Conservation (phyloP, 2,113 vertebrate genomes). For the Oncorhynchus keta region DNA sequence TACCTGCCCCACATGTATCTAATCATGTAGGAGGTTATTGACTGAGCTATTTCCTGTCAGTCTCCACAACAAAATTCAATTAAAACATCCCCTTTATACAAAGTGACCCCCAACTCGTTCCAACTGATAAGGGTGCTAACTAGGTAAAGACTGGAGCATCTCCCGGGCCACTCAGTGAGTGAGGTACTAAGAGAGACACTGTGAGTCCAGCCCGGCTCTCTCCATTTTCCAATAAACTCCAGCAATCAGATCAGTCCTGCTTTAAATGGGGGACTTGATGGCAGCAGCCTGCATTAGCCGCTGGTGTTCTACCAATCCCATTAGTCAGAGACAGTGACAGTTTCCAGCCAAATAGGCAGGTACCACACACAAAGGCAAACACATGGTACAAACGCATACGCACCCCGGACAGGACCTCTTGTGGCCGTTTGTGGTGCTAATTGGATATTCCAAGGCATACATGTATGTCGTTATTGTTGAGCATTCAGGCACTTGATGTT, state of each 20-base stretch:
- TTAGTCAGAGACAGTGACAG: constrained; percentile 85
- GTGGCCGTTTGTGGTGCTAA: constrained; percentile 77
- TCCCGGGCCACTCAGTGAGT: constrained; percentile 39
- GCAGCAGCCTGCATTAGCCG: constrained; percentile 78
- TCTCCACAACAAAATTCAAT: constrained; percentile 68
- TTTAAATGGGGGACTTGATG: constrained; percentile 81
- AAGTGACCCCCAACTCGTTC: constrained; percentile 70
- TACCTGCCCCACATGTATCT: constrained; percentile 64
- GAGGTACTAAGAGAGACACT: constrained; percentile 37
- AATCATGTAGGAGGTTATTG: constrained; percentile 51
- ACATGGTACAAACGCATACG: constrained; percentile 24
- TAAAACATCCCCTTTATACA: constrained; percentile 62
- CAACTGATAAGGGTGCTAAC: constrained; percentile 76
- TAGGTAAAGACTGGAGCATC: constrained; percentile 71
- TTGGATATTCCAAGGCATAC: constrained; percentile 80
- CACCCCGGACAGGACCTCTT: constrained; percentile 77
- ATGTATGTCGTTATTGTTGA: constrained; percentile 83
- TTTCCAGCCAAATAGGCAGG: constrained; percentile 85
- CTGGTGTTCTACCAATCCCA: constrained; percentile 83
- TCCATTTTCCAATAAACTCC: constrained; percentile 82
- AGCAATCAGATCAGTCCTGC: constrained; percentile 81
- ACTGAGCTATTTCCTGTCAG: constrained; percentile 71
- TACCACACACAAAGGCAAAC: constrained; percentile 66
- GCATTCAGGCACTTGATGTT: constrained; percentile 83
- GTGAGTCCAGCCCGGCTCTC: constrained; percentile 45